Base-by-base conservation (phyloP, 2,888 invertebrate genomes). In the Didymodactylos carnosus region DNA sequence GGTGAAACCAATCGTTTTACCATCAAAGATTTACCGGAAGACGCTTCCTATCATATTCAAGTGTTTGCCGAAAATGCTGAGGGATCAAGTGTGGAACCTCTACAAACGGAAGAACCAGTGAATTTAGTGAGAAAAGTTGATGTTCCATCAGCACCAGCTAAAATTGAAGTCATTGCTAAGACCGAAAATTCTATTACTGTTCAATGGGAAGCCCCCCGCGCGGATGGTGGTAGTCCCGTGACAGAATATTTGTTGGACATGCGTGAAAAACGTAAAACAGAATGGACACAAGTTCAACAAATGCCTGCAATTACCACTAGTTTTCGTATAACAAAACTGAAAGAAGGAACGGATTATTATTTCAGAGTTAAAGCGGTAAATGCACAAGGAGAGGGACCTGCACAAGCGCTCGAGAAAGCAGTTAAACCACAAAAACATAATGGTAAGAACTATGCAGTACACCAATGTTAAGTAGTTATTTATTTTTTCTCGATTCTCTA, bases 281-380 rank as follows among this genome's bases (percentile, higher is more conserved):
- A 41, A 25, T 73, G 73, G 73, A 13, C 25, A 23, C 19, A 70
- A 41, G 71, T 73, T 19, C 27, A 29, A 69, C 19, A 70, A 27
- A 51, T 73, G 29, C 53, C 70, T 23, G 8, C 53, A 5, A 51
- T 73, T 40, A 43, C 51, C 25, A 73, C 73, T 14, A 69, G 70
- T n/a, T 73, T 49, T 53, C 40, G 69, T 23, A 71, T 73, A 10
- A 39, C 40, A n/a, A 73, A 71, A 41, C 25, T 73, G 8, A 27
- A 70, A 27, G 73, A 73, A 70, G 23, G 39, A 41, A 49, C 25
- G 2, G 49, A 71, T 14, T 73, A 73, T 62, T 70, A 62, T 35
- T 75, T 75, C 16, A n/a, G 75, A 29, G 46, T 75, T 27, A 62
- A 39, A 39, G 72, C 75, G 27, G 62, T 39, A n/a, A 75, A 75